Conservation (phyloP, 1,140 invertebrate genomes). For the Asbolus verrucosus region DNA sequence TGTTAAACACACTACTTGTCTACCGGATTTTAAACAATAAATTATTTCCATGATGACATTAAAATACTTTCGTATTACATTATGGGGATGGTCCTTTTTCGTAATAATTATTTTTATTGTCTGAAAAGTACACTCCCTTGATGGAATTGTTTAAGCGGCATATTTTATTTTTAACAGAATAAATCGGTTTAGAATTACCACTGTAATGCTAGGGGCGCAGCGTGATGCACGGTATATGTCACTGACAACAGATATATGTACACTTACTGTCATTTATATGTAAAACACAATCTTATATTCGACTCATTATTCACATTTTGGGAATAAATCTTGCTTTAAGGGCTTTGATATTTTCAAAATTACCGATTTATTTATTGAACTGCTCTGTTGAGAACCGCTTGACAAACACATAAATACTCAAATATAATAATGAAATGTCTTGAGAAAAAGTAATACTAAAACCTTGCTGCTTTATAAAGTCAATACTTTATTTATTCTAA, state of each 20-base stretch:
- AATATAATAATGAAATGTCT: not conserved
- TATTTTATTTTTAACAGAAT: slow-evolving; percentile 36
- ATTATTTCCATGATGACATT: slow-evolving; percentile 28
- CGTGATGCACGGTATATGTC: slow-evolving; percentile 38
- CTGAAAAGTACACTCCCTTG: slow-evolving; percentile 8
- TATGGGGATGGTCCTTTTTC: slow-evolving; percentile 4
- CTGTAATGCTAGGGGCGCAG: slow-evolving; percentile 26
- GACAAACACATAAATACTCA: slow-evolving; percentile 7
- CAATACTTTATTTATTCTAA: not conserved
- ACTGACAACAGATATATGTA: slow-evolving; percentile 39
- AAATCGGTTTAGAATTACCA: slow-evolving; percentile 33
- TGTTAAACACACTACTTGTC: slow-evolving; percentile 20
- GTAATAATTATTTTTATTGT: slow-evolving; percentile 36
- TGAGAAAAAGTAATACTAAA: not conserved
- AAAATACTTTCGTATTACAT: slow-evolving; percentile 16
- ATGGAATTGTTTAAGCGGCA: slow-evolving; percentile 23
- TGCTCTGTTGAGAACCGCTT: not conserved
- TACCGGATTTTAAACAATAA: slow-evolving; percentile 7
- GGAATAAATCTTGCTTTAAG: slow-evolving; percentile 11
- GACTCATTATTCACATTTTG: slow-evolving; percentile 30
- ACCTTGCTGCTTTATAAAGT: not conserved
- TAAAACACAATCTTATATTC: slow-evolving; percentile 34
- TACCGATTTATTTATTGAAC: slow-evolving; percentile 28
- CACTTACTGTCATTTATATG: slow-evolving; percentile 36
- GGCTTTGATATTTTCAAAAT: slow-evolving; percentile 1